phyloP scores from a whole-genome alignment of 1,140 invertebrate genomes.

The Thrips palmi region DNA sequence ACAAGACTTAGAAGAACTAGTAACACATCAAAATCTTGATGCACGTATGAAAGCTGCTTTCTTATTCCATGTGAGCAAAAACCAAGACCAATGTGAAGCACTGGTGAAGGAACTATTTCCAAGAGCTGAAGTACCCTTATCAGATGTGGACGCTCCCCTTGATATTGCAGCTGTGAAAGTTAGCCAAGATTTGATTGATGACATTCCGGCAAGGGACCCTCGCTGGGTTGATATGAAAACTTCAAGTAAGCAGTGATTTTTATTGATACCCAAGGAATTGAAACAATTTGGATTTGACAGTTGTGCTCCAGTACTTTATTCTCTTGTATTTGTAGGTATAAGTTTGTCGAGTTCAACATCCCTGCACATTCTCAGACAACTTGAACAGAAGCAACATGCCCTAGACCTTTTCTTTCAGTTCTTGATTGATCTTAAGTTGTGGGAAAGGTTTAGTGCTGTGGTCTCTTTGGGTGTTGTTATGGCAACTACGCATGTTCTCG shows the following conservation, averaged over 20 bases:
- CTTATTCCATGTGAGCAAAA: conserved; percentile 39
- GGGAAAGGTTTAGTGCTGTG: conserved; percentile 43
- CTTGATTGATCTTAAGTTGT: conserved; percentile 52
- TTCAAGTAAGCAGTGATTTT: conserved; percentile 1
- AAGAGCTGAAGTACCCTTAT: conserved; percentile 24
- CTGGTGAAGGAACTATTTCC: conserved; percentile 52
- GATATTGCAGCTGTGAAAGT: conserved; percentile 50
- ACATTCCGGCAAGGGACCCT: conserved; percentile 74
- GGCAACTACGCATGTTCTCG: conserved; percentile 43
- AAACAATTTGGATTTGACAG: no score
- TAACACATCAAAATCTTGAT: conserved; percentile 37
- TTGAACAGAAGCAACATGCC: conserved; percentile 70
- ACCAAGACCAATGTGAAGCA: conserved; percentile 38
- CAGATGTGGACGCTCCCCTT: conserved; percentile 35
- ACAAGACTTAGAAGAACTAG: conserved; percentile 49
- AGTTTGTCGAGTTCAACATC: conserved; percentile 26
- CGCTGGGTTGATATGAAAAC: conserved; percentile 39
- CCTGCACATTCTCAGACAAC: conserved; percentile 61
- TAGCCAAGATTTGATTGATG: conserved; percentile 65
- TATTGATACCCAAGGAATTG: no score
- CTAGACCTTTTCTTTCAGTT: conserved; percentile 55
- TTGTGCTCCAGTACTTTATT: not conserved
- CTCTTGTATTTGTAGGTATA: not conserved
- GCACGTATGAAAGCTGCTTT: conserved; percentile 62
- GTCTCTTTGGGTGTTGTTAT: conserved; percentile 34